Percentiles rank a stretch among this genome's conserved stretches.
These are phyloP conservation scores for Blastobasis lacticolella DNA, from an alignment of 2,888 invertebrate genomes.

Conservation along the genomic window DNA sequence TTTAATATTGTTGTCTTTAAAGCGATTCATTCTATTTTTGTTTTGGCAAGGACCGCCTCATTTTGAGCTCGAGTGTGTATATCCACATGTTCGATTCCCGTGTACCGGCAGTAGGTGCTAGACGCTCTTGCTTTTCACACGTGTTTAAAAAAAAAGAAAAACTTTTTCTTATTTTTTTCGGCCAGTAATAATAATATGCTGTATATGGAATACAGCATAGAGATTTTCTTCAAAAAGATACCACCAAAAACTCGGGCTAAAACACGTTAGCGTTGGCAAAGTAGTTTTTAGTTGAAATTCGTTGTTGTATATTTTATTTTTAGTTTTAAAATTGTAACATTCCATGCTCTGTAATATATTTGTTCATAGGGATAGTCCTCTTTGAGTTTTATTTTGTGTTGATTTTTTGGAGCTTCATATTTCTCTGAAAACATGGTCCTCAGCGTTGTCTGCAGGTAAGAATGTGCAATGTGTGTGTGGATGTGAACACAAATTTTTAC, in stretches of 20 bases:
- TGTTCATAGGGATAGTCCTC: conserved; percentile 22
- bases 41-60: conserved; percentile 40
- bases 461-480: not conserved
- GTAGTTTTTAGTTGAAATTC: no score
- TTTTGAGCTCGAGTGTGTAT: conserved; percentile 30
- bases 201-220: conserved; percentile 51
- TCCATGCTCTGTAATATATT: conserved; percentile 46
- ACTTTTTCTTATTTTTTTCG: conserved; percentile 3
- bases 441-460: conserved; percentile 44
- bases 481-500: not conserved
- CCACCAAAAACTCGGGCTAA: conserved; percentile 37
- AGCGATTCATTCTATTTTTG: conserved; percentile 36
- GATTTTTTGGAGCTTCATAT: conserved; percentile 19
- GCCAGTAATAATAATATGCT: conserved; percentile 43
- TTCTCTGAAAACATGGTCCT: conserved; percentile 42
- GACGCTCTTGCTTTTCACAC: conserved; percentile 23
- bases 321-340: conserved; percentile 31
- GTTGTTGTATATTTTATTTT: conserved; percentile 10
- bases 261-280: conserved; percentile 1
- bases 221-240: conserved; percentile 40
- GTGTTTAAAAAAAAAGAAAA: conserved; percentile 20
- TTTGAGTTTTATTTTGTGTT: conserved; percentile 25
- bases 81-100: conserved; percentile 13
- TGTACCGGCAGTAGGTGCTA: conserved; percentile 33
- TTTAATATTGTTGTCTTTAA: conserved; percentile 7